Evolutionary conservation across 1,140 invertebrate genomes (phyloP), one percentile per base, ranked within the genome.

Genomic region (Nymphalis io): DNA sequence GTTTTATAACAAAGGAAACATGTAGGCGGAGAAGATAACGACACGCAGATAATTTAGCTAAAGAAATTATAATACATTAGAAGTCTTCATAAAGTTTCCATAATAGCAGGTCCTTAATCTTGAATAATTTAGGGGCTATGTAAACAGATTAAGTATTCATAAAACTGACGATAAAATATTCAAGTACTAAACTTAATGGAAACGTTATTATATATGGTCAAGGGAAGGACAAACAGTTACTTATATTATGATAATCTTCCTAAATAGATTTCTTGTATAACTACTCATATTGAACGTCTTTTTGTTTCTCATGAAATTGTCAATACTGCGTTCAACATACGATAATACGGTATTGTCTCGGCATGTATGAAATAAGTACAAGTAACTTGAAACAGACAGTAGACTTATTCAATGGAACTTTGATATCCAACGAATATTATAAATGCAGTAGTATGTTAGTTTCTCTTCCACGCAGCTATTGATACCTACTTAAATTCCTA

Each of bases 111-210:
- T 68, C 62, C 11, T 42, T 58, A 59, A 40, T 39, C 53, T 58
- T 55, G 40, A 66, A 46, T 51, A 39, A 60, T 48, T 60, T 68
- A 62, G 16, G 23, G 20, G 39, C 44, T 16, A 46, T 39, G 23
- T 65, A 38, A 69, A 58, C 40, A 51, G 60, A 38, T 62, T 62
- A 16, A 62, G 53, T 69, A 58, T 62, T 62, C 67, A 69, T 62
- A 57, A 69, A 58, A n/a, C 15, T 21, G 11, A 12, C 38, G 2
- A 60, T 68, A 61, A 60, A 68, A 63, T 63, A 51, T 55, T 46
- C 18, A 51, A 16, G 46, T 23, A 39, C 5, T n/a, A 51, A 16
- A 13, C 18, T 38, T 63, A 18, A 62, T 51, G 27, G 27, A 39
- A 21, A 38, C 60, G 12, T 39, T 18, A 51, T 20, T 33, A 13